phyloP scores from a whole-genome alignment of 1,140 invertebrate species.

The Drosophila truncata region DNA sequence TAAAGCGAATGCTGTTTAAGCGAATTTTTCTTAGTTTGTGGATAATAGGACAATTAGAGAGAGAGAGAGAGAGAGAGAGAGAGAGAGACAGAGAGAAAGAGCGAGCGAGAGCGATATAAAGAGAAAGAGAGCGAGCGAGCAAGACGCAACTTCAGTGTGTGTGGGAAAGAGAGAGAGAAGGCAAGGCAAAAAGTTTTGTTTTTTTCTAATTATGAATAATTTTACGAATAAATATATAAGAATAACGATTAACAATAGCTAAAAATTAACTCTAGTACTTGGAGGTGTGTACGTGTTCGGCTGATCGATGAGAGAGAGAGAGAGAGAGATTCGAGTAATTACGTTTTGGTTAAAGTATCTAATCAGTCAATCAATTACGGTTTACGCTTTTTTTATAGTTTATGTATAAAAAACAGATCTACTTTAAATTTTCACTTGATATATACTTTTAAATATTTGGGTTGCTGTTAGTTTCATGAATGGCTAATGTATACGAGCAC shows the following conservation, averaged over 20 bases:
- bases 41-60: constrained; percentile 25
- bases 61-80: constrained; percentile 16
- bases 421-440: constrained; percentile 49
- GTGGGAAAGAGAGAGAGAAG: constrained; percentile 16
- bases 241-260: constrained; percentile 51
- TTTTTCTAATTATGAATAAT: constrained; percentile 42
- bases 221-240: constrained; percentile 33
- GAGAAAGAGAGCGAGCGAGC: constrained; percentile 28
- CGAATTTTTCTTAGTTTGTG: constrained; percentile 44
- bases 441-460: constrained; percentile 13
- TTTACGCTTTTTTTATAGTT: constrained; percentile 2
- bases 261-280: constrained; percentile 52
- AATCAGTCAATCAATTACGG: constrained; percentile 69
- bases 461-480: constrained; percentile 61
- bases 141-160: constrained; percentile 31
- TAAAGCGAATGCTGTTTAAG: constrained; percentile 29
- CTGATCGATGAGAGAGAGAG: constrained; percentile 48
- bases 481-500: constrained; percentile 23
- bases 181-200: constrained; percentile 42
- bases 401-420: constrained; percentile 35
- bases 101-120: constrained; percentile 19
- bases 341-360: constrained; percentile 50
- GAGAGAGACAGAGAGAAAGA: constrained; percentile 14
- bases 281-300: constrained; percentile 42
- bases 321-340: constrained; percentile 34